These are phyloP conservation scores for Chloroceryle amazona DNA, from an alignment of 2,797 vertebrate species.

Conservation along the genomic window DNA sequence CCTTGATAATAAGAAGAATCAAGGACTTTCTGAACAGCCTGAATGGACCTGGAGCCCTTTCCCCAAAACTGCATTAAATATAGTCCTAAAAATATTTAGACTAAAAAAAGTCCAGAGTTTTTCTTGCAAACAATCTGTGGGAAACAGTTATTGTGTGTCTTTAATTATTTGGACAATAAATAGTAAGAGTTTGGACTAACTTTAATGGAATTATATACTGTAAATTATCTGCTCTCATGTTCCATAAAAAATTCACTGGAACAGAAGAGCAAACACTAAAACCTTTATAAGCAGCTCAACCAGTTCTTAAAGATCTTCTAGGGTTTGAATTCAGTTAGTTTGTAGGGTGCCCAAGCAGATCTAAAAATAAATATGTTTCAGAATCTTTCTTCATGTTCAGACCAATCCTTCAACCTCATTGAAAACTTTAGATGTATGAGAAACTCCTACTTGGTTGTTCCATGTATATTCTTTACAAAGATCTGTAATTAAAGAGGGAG, in stretches of 20 bases:
- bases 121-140: background rate
- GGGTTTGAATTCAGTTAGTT: background rate
- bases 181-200: background rate
- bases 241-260: background rate
- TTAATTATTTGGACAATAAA: background rate
- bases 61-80: background rate
- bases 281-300: background rate
- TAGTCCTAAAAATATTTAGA: background rate
- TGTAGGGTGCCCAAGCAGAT: background rate
- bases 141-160: background rate
- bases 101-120: background rate
- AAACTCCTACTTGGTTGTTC: background rate
- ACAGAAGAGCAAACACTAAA: background rate
- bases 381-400: slow-evolving; percentile 12
- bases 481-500: slow-evolving; percentile 45
- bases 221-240: background rate
- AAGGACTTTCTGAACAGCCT: background rate
- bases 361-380: background rate
- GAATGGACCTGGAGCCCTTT: background rate
- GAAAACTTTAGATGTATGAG: background rate
- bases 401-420: background rate
- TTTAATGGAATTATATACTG: background rate
- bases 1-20: background rate
- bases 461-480: background rate
- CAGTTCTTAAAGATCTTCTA: background rate